These are phyloP conservation scores for Theretra japonica DNA, from an alignment of 2,888 invertebrate genomes.

Conservation along the genomic window DNA sequence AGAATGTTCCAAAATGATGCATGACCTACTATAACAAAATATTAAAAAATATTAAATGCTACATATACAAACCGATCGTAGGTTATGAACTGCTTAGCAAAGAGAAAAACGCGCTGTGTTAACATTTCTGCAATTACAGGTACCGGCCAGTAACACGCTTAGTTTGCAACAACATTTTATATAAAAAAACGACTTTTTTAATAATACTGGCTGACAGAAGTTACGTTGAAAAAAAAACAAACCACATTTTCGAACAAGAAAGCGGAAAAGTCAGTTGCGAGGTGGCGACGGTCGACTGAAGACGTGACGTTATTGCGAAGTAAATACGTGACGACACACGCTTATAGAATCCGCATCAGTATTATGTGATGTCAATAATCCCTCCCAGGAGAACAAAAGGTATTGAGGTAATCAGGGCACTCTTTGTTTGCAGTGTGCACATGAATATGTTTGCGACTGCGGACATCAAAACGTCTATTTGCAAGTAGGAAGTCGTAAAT, in stretches of 20 bases:
- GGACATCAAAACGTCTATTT: conserved; percentile 4
- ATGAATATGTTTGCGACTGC: conserved; percentile 20
- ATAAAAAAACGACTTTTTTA: background rate
- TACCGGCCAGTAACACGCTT: background rate
- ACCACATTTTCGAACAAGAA: conserved; percentile 49
- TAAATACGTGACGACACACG: conserved; percentile 51
- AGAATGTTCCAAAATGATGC: no score
- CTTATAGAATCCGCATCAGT: conserved; percentile 35
- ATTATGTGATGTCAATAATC: conserved; percentile 40
- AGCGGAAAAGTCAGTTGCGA: conserved; percentile 61
- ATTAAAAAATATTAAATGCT: no score
- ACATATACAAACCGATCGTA: background rate
- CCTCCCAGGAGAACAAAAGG: conserved; percentile 42
- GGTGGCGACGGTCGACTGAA: conserved; percentile 46
- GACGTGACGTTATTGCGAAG: conserved; percentile 61
- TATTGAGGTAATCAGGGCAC: conserved; percentile 55
- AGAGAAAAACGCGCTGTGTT: background rate
- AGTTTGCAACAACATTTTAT: background rate
- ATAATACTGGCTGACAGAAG: conserved; percentile 7
- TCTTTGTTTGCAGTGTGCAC: conserved; percentile 29
- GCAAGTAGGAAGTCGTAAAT: conserved; percentile 12
- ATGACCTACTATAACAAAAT: no score
- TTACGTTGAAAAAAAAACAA: conserved; percentile 34
- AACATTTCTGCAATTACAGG: background rate
- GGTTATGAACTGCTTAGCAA: background rate